phyloP scores from a whole-genome alignment of 1,140 invertebrate genomes.

The Anthonomus grandis region DNA sequence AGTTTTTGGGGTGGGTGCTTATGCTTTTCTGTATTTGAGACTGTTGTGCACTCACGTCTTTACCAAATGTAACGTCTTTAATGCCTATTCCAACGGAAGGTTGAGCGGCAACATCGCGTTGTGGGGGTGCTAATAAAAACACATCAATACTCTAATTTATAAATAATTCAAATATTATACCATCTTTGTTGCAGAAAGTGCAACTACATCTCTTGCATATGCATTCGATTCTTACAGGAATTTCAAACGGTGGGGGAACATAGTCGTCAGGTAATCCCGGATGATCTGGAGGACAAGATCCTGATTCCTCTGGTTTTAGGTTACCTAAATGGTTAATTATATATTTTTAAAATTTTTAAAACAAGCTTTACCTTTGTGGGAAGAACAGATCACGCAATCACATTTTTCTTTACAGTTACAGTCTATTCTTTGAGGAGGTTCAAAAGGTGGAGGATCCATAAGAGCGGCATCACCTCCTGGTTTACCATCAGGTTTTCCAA shows the following conservation, averaged over 20 bases:
- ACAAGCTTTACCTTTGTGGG: neutral
- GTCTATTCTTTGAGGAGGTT: conserved; percentile 6
- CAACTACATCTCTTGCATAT: conserved; percentile 13
- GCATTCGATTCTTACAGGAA: conserved; percentile 16
- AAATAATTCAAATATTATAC: neutral
- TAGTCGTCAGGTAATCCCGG: neutral
- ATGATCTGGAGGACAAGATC: neutral
- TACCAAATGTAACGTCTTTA: too few species aligned
- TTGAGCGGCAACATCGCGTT: conserved; percentile 1
- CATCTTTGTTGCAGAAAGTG: conserved; percentile 9
- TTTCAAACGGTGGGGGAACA: conserved; percentile 19
- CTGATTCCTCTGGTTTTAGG: neutral
- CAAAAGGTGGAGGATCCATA: conserved; percentile 25
- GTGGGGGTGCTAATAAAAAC: neutral
- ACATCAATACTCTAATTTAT: neutral
- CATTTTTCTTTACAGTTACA: conserved; percentile 20
- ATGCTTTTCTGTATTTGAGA: too few species aligned
- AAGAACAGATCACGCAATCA: conserved; percentile 9
- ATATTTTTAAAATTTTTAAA: too few species aligned
- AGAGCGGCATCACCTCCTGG: neutral
- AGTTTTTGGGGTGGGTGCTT: too few species aligned
- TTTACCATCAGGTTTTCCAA: neutral
- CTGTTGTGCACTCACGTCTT: too few species aligned
- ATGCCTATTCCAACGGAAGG: neutral
- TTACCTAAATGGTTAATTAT: neutral